Evolutionary conservation across 2,888 invertebrate genomes (phyloP).

Genomic region (Drosophila affinis): DNA sequence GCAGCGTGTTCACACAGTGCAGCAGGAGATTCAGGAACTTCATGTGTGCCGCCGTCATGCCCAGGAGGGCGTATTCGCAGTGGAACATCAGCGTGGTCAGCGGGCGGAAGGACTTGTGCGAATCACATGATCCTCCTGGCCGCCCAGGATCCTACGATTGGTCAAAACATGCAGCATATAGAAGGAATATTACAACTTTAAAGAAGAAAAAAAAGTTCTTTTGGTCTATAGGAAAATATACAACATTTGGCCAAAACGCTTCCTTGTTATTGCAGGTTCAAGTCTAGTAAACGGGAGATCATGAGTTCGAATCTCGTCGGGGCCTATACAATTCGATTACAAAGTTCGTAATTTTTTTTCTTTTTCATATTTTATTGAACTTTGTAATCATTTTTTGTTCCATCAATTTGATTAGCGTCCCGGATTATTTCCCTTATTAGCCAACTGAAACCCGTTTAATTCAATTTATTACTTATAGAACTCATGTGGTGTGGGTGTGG

Average conservation of each 20-base stretch:
- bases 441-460: slow-evolving; percentile 44
- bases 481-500: neutral
- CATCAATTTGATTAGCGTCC: slow-evolving; percentile 38
- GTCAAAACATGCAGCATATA: no score
- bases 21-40: slow-evolving; percentile 81
- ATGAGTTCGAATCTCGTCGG: slow-evolving; percentile 90
- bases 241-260: no score
- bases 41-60: slow-evolving; percentile 81
- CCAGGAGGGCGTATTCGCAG: slow-evolving; percentile 75
- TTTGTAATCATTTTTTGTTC: neutral
- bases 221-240: no score
- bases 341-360: neutral
- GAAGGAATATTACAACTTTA: no score
- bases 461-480: slow-evolving; percentile 53
- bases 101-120: slow-evolving; percentile 98
- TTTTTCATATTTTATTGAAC: neutral
- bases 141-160: no score
- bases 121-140: no score
- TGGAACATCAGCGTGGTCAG: slow-evolving; percentile 91
- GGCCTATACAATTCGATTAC: slow-evolving; percentile 82
- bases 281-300: slow-evolving; percentile 91
- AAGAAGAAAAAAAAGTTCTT: no score
- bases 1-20: slow-evolving; percentile 80
- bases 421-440: slow-evolving; percentile 26
- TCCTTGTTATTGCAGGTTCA: no score